Percentiles rank a stretch among this genome's conserved stretches.
Evolutionary conservation across 2,797 vertebrate genomes (phyloP).

Genomic region (Esox lucius): DNA sequence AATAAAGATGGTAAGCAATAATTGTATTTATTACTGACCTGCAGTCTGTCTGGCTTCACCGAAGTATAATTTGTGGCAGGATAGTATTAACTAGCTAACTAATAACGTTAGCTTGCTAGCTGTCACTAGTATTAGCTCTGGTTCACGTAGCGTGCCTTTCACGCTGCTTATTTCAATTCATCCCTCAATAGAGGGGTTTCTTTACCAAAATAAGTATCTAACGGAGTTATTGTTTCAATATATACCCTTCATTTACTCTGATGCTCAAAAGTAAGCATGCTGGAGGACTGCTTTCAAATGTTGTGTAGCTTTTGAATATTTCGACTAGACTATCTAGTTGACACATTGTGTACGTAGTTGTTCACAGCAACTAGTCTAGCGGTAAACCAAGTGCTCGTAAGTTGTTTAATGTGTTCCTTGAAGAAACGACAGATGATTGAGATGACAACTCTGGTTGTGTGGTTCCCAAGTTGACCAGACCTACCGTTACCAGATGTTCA

Average conservation of each 20-base stretch:
- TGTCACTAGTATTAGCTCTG: not conserved
- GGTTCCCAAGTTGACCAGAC: not conserved
- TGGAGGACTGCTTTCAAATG: no score
- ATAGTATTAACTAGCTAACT: not conserved
- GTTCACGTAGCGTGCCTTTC: not conserved
- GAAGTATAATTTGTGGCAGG: no score
- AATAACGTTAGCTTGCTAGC: not conserved
- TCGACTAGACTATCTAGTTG: no score
- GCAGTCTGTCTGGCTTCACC: no score
- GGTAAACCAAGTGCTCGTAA: no score
- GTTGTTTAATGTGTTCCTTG: no score
- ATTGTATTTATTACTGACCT: not conserved
- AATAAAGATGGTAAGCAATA: conserved; percentile 53
- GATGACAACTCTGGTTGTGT: not conserved
- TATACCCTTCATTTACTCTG: not conserved
- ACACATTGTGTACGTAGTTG: no score
- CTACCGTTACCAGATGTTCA: not conserved
- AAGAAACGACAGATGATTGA: not conserved
- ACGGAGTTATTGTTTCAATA: not conserved
- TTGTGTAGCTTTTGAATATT: no score
- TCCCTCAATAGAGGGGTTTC: not conserved
- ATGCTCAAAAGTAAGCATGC: no score
- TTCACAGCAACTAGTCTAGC: no score
- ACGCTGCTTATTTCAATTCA: not conserved
- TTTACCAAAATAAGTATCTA: not conserved